Base-by-base conservation (phyloP, 2,797 vertebrate species). In the Catharus ustulatus region DNA sequence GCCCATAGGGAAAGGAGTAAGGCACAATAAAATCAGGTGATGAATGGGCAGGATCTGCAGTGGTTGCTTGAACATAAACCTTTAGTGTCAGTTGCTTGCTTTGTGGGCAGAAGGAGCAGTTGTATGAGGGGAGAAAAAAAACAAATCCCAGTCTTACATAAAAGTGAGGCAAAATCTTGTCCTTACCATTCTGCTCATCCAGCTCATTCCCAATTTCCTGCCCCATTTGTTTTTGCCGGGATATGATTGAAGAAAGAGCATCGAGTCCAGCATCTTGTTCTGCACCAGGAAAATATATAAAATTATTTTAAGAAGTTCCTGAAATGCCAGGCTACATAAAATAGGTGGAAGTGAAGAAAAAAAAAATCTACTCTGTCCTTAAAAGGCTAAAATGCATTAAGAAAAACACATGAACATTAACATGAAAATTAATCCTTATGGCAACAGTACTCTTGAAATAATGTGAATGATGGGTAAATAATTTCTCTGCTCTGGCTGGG, bases 161-260 rank as follows among this genome's bases (percentile, higher is more conserved):
- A n/a, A 76, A 63, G 62, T 16, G 27, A 94, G 38, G 52, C 14
- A 45, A 8, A 76, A 5, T 14, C 49, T n/a, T 4, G 9, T 84
- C 87, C 98, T 98, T 98, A 99, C 99, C 99, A 2, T 99, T 99
- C 55, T 99, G 99, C 81, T 99, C 99, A 12, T 99, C 99, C 96
- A 99, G 97, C 87, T 99, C 99, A 13, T 99, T 99, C 86, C 99
- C 99, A 54, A 99, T 99, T 76, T 99, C 99, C 94, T 98, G 99
- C 51, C 99, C 99, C 99, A 99, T 99, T 55, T 98, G 98, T 92
- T 99, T 99, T 93, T 99, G 99, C 45, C 99, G 96, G 93, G 98
- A 98, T 95, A 99, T 98, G 97, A 99, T 98, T 6, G 98, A 98
- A 62, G 99, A 98, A 14, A 99, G 98, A n/a, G 98, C 99, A 48